phyloP scores from a whole-genome alignment of 2,797 vertebrate genomes.

The Euphonia xanthogaster region DNA sequence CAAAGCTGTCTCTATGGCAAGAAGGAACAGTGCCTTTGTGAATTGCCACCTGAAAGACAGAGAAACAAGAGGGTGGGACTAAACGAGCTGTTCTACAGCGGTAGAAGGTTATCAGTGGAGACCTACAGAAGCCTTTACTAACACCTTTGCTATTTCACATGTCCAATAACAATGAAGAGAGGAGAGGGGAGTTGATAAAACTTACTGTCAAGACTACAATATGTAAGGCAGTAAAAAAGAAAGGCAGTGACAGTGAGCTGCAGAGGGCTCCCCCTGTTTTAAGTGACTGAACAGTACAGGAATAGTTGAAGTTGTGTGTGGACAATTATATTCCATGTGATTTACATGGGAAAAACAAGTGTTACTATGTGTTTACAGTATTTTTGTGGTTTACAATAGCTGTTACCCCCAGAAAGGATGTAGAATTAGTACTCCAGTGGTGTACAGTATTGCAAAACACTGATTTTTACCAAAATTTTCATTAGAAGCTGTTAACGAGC shows the following conservation, averaged over 20 bases:
- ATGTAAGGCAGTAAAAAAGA: neutral
- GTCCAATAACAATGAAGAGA: neutral
- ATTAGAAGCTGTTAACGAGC: neutral
- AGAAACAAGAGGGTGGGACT: neutral
- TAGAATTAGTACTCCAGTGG: neutral
- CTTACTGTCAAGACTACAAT: neutral
- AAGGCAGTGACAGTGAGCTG: neutral
- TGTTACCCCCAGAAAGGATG: neutral
- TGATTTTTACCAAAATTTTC: neutral
- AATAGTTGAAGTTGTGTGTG: neutral
- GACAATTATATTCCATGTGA: neutral
- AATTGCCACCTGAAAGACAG: neutral
- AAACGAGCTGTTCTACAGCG: neutral
- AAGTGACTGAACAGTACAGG: neutral
- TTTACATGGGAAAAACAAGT: neutral
- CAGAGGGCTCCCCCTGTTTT: neutral
- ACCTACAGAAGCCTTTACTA: neutral
- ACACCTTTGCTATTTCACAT: neutral
- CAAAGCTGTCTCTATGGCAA: neutral
- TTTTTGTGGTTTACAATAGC: neutral
- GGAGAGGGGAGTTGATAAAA: neutral
- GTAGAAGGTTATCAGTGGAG: neutral
- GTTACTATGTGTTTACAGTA: neutral
- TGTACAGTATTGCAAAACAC: neutral
- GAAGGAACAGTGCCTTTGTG: neutral